phyloP scores from a whole-genome alignment of 2,113 vertebrate species.

The Entomyzon cyanotis region DNA sequence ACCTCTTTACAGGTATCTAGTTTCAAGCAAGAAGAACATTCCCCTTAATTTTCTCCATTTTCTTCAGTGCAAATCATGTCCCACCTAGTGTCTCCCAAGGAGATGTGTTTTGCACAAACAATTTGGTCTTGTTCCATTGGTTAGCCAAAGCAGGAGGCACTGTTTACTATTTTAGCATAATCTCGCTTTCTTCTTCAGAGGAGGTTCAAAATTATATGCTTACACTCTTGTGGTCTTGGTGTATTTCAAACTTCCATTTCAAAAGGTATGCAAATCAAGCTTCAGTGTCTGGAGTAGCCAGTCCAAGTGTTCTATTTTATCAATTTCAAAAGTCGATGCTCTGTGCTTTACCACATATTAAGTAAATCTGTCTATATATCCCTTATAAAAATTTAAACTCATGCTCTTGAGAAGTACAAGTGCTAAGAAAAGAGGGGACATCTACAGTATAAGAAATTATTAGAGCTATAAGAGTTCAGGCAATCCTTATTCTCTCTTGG shows the following conservation, averaged over 20 bases:
- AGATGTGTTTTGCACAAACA: neutral
- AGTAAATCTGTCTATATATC: conserved; percentile 1
- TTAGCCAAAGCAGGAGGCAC: neutral
- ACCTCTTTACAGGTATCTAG: accelerated
- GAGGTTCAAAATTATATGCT: accelerated
- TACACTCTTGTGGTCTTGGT: accelerated
- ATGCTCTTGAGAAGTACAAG: neutral
- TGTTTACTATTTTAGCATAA: neutral
- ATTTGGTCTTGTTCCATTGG: neutral
- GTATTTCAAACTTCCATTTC: neutral
- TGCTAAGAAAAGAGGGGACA: neutral
- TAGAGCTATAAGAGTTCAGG: neutral
- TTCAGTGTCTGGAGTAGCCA: neutral
- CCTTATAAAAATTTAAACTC: conserved; percentile 35
- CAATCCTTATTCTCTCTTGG: conserved; percentile 11
- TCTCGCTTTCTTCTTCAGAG: neutral
- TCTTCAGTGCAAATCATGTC: neutral
- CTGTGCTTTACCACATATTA: conserved; percentile 11
- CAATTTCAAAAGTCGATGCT: neutral
- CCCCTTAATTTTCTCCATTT: neutral
- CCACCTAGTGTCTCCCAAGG: neutral
- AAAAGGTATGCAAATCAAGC: neutral
- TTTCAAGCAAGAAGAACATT: neutral
- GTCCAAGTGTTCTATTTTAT: neutral
- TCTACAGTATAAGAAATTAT: neutral